Evolutionary conservation across 37 sponge, comb jelly and placozoan genomes (phyloP), one percentile per base, ranked within the genome.

Genomic region (Aphrocallistes beatrix): DNA sequence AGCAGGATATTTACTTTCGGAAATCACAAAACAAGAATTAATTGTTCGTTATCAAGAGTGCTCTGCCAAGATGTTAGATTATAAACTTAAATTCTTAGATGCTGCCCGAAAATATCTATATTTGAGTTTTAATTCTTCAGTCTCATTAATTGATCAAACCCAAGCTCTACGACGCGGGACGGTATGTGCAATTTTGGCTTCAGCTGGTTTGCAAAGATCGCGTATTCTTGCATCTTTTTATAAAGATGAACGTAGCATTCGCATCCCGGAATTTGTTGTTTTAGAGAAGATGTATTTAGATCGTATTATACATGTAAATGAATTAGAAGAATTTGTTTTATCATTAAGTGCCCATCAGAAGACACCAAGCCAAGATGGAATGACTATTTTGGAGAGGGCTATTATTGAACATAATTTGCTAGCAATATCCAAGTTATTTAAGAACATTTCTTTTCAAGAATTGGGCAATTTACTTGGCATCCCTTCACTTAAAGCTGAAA

Each of bases 371-470:
- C 86, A 89, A 36, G 96, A 95, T 82, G 96, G 95, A 86, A 50
- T 30, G 10, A 93, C 88, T 42, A 94, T 97, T 23, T 81, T 97
- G 37, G 98, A 97, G 21, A 83, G 91, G 82, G 97, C 97, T 38
- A 90, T 97, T 34, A 93, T 97, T 25, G 95, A 97, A 81, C 98
- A 97, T 83, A 97, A 97, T 87, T 90, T 97, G 32, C 88, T 97
- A 36, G 91, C 99, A n/a, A 90, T 94, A 36, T 93, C 94, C 84
- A 93, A 98, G 51, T 89, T 98, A 37, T 98, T 95, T 87, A 93
- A 91, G 39, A 95, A 95, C 82, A 98, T 98, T 37, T 85, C 89
- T 32, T 89, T 98, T 50, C 89, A 92, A 1, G 96, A 98, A 86
- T 86, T 98, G 17, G 99, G 96, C 0, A 83, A 90, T 36, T 85